Conservation (phyloP, 2,797 vertebrate genomes). For the Amniataba percoides region DNA sequence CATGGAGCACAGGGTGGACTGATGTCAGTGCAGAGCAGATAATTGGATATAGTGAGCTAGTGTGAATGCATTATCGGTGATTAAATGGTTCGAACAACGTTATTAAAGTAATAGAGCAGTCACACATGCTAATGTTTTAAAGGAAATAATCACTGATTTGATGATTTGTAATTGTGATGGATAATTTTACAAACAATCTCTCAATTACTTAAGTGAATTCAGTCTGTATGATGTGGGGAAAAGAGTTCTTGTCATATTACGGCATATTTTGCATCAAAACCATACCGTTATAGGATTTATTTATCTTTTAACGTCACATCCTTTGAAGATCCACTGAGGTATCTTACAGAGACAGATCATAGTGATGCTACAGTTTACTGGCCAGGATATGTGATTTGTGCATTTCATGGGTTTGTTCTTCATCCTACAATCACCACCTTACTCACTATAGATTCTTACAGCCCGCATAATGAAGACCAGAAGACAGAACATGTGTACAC, state of each 20-base stretch:
- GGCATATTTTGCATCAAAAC: not conserved
- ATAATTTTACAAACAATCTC: slow-evolving; percentile 17
- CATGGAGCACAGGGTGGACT: slow-evolving; percentile 73
- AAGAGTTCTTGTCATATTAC: not conserved
- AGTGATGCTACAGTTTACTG: not conserved
- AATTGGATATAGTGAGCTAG: slow-evolving; percentile 72
- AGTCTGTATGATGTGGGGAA: not conserved
- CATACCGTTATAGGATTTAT: not conserved
- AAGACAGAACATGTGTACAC: not conserved
- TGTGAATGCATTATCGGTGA: slow-evolving; percentile 71
- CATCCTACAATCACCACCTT: not conserved
- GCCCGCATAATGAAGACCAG: not conserved
- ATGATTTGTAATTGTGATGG: slow-evolving; percentile 16
- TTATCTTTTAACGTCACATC: not conserved
- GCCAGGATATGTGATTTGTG: not conserved
- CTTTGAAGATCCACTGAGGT: not conserved
- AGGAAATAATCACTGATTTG: slow-evolving; percentile 37
- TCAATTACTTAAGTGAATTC: not conserved
- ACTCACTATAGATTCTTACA: not conserved
- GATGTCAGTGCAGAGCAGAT: slow-evolving; percentile 69
- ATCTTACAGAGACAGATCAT: not conserved
- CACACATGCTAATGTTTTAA: slow-evolving; percentile 18
- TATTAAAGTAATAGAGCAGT: slow-evolving; percentile 49
- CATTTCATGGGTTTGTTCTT: not conserved
- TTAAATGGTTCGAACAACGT: slow-evolving; percentile 56